A percentile compares a stretch with the other conserved stretches of the same genome.
phyloP scores from a whole-genome alignment of 2,113 vertebrate genomes.

The Planiliza haematocheilus region DNA sequence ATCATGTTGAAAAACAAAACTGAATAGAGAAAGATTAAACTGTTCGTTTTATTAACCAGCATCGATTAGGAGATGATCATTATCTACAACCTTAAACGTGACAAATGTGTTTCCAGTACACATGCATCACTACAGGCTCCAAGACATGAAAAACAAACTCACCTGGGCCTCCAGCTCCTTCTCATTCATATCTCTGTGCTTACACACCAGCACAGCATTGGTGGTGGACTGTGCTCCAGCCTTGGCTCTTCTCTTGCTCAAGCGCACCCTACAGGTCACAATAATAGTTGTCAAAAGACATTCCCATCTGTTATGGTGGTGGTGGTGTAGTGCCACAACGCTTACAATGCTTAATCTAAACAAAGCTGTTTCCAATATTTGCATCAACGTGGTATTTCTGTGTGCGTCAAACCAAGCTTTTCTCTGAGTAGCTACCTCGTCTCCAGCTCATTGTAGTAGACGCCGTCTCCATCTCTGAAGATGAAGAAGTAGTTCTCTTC shows the following conservation, averaged over 20 bases:
- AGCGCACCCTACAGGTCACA: constrained; percentile 85
- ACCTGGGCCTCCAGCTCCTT: constrained; percentile 96
- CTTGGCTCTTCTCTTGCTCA: constrained; percentile 94
- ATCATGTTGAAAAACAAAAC: not conserved
- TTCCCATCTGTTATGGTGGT: too few species aligned
- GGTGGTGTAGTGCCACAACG: not conserved
- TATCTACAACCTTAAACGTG: too few species aligned
- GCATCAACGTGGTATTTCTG: not conserved
- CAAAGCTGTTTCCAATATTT: not conserved
- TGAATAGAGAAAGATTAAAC: too few species aligned
- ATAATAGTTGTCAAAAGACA: constrained; percentile 26
- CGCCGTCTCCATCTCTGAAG: constrained; percentile 93
- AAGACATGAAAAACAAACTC: constrained; percentile 14
- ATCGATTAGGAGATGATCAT: too few species aligned
- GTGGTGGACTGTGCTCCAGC: constrained; percentile 92
- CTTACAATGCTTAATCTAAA: not conserved
- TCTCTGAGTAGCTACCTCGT: constrained; percentile 82
- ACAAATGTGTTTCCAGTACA: not conserved
- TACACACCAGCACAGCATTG: constrained; percentile 93
- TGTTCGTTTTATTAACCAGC: too few species aligned
- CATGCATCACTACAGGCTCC: not conserved
- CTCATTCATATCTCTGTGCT: constrained; percentile 96
- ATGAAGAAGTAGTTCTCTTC: constrained; percentile 99
- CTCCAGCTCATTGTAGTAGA: constrained; percentile 96
- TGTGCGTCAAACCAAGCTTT: not conserved